phyloP scores from a whole-genome alignment of 2,797 vertebrate species.

The Pelobates cultripes region DNA sequence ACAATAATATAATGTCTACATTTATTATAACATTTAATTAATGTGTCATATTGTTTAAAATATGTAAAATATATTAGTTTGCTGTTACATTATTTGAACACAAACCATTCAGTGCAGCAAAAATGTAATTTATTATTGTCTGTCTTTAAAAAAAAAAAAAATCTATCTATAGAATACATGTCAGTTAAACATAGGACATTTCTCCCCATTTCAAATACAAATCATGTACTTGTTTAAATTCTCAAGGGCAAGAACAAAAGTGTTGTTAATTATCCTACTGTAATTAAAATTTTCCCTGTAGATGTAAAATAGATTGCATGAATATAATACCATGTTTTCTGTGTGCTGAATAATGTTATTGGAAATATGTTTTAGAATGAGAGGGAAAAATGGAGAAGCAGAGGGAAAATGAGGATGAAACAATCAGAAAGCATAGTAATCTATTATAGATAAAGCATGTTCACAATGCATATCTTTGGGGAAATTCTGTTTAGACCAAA shows the following conservation, averaged over 20 bases:
- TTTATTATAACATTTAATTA: too few relatives aligned
- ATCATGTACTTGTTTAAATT: conserved; percentile 44
- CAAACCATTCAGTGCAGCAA: neutral
- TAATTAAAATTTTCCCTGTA: conserved; percentile 44
- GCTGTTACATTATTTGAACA: neutral
- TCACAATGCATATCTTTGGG: neutral
- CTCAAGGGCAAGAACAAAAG: conserved; percentile 31
- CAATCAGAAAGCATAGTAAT: neutral
- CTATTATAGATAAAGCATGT: neutral
- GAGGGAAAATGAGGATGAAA: neutral
- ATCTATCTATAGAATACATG: conserved; percentile 15
- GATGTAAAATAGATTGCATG: conserved; percentile 22
- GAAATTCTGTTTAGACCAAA: neutral
- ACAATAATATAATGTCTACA: too few relatives aligned
- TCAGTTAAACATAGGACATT: conserved; percentile 15
- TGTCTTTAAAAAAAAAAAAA: conserved; percentile 5
- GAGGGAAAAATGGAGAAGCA: too few relatives aligned
- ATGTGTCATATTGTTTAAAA: too few relatives aligned
- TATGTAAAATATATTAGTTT: too few relatives aligned
- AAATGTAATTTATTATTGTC: conserved; percentile 28
- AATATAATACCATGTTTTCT: conserved; percentile 11
- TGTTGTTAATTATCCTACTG: conserved; percentile 31
- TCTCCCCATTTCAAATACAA: conserved; percentile 34
- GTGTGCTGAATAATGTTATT: conserved; percentile 3
- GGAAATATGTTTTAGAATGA: neutral